Base-by-base conservation (phyloP, 2,888 invertebrate genomes). In the Isoperla grammatica region DNA sequence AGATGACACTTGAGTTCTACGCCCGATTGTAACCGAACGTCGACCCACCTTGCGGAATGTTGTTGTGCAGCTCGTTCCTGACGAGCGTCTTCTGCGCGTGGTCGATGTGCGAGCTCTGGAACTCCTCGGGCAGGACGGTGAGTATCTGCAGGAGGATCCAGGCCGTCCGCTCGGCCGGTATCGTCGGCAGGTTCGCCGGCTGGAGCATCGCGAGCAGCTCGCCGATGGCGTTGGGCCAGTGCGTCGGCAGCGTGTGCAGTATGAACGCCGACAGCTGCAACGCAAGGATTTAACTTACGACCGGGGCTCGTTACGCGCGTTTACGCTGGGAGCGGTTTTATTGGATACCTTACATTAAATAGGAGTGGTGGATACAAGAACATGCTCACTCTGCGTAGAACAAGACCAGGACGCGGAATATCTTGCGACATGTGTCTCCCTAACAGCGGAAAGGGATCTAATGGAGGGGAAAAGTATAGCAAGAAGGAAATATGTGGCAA, bases 111-210 rank as follows among this genome's bases (percentile, higher is more conserved):
- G 75, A 76, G 60, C 75, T 76, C 70, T 76, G 75, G 71, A 77
- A 78, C 76, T 95, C 95, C 76, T 89, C 90, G 22, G 95, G 93
- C 71, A 95, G 84, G 57, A 90, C 88, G 68, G 88, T 86, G 13
- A 95, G 78, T 40, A 95, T 87, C 78, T 92, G 89, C 56, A 95
- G 73, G 68, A 95, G 81, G 63, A 84, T 83, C 80, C 80, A 84
- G 61, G 80, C 77, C 65, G 81, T 81, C 67, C 79, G 80, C 69
- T 79, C 81, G 61, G 80, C 80, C 68, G 78, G 80, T 67, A 80
- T 80, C 72, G 79, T 79, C 35, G 82, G 81, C 65, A 82, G 75
- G 69, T 70, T 69, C 53, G 70, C 68, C 67, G 74, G 79, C 71
- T 75, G 84, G 76, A 80, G 87, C 64, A 75, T 84, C 70, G 76